Evolutionary conservation across 2,113 vertebrate species (phyloP).

Genomic region (Siniperca knerii): DNA sequence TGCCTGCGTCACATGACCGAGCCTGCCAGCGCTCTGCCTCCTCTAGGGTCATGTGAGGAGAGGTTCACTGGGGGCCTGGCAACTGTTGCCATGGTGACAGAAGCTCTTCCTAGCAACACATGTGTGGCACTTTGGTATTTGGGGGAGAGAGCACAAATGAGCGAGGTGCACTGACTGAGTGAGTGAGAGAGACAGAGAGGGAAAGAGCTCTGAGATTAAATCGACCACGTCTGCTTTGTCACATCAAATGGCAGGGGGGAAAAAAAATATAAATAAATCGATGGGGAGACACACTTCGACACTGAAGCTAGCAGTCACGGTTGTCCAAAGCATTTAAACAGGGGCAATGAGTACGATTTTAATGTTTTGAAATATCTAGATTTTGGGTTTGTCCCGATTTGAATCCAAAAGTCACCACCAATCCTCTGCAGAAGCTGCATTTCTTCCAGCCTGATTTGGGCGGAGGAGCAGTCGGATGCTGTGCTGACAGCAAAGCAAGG

Average conservation of each 20-base stretch:
- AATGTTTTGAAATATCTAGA: neutral
- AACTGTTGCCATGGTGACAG: constrained; percentile 80
- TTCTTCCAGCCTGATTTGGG: neutral
- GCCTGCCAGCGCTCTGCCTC: constrained; percentile 59
- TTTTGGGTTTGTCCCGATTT: no score
- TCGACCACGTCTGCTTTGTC: constrained; percentile 9
- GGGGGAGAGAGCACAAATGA: constrained; percentile 4
- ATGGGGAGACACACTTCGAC: neutral
- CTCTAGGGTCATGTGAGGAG: constrained; percentile 79
- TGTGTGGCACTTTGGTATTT: constrained; percentile 51
- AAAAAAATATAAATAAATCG: no score
- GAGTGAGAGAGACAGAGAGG: neutral
- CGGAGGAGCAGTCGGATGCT: neutral
- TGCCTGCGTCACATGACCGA: constrained; percentile 69
- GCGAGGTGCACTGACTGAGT: neutral
- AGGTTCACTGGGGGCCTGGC: constrained; percentile 58
- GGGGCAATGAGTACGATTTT: accelerated
- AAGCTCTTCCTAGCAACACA: constrained; percentile 83
- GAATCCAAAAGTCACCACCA: neutral
- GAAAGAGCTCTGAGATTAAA: neutral
- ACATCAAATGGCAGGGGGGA: neutral
- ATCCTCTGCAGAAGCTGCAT: neutral
- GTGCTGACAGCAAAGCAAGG: neutral
- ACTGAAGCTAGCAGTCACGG: neutral
- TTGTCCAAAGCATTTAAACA: neutral